Percentiles rank a stretch among this genome's conserved stretches.
These are phyloP conservation scores for Clarias platycephalus DNA, from an alignment of 2,797 vertebrate species.

Conservation along the genomic window DNA sequence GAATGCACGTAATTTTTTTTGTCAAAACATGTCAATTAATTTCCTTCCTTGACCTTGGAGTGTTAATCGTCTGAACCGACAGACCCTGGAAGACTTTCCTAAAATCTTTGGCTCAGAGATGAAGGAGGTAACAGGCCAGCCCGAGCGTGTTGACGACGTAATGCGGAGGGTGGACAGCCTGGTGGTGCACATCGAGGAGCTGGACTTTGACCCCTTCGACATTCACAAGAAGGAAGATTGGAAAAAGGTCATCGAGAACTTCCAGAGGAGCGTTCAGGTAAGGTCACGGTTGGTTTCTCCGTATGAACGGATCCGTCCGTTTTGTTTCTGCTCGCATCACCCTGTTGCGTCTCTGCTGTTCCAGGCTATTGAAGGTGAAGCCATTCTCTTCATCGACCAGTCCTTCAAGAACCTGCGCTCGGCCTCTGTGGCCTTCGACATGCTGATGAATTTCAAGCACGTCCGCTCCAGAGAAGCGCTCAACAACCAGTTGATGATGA, in stretches of 20 bases:
- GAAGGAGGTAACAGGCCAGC: constrained; percentile 83
- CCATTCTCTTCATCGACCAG: constrained; percentile 84
- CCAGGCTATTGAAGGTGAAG: constrained; percentile 86
- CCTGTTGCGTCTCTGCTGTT: constrained; percentile 22
- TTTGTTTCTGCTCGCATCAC: background rate
- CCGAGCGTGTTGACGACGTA: constrained; percentile 79
- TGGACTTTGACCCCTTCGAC: constrained; percentile 84
- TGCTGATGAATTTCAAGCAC: constrained; percentile 87
- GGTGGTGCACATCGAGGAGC: constrained; percentile 75
- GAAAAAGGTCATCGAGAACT: constrained; percentile 83
- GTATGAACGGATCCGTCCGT: background rate
- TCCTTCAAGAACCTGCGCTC: constrained; percentile 89
- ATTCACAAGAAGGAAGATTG: constrained; percentile 74
- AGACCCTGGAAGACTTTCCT: constrained; percentile 88
- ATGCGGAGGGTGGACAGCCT: constrained; percentile 77
- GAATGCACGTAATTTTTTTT: background rate
- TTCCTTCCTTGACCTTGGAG: background rate
- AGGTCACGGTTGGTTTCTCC: constrained; percentile 40
- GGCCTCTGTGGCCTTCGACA: constrained; percentile 85
- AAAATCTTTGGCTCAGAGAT: constrained; percentile 87
- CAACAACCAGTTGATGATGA: constrained; percentile 86
- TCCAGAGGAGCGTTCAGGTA: constrained; percentile 81
- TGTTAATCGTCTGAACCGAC: background rate
- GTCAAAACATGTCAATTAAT: background rate
- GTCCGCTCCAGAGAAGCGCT: constrained; percentile 81